Base-by-base conservation (phyloP, 2,797 vertebrate genomes). In the Naso thynnoides region DNA sequence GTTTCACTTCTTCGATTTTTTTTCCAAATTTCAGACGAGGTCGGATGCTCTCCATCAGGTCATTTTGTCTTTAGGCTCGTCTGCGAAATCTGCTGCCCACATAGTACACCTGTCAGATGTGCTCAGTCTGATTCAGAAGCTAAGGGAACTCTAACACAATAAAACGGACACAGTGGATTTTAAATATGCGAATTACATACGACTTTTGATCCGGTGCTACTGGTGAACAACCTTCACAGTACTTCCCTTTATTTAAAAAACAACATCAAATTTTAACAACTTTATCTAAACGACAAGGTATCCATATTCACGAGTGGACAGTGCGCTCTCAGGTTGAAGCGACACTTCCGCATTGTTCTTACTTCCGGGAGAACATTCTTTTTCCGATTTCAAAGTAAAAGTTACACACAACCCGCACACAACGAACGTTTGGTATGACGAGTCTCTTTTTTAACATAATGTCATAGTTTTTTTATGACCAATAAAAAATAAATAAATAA, bases 31-130 rank as follows among this genome's bases (percentile, higher is more conserved):
- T 86, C 14, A 94, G 71, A 23, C 94, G 93, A 33, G 81, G 60
- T 39, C 94, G 88, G 71, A 95, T 82, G 68, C 65, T 88, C 45
- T 95, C 94, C 95, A 95, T 95, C 23, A 61, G 74, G 21, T 27
- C 60, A 82, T 67, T 0, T 9, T 65, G 26, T 44, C 31, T 69
- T 6, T 8, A 2, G n/a, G 16, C 6, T 9, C 7, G n/a, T 29
- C 15, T 24, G 18, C 29, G 31, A 18, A 6, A 6, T 33, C 50
- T 29, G 41, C 18, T n/a, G 60, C 8, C 19, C 13, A 14, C 81
- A 82, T 42, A 60, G 1, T 23, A 48, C 82, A 88, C 45, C 80
- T 85, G 86, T 75, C 63, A 7, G 38, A 45, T 64, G 47, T 48
- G 36, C 19, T 44, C 21, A 69, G 24, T 29, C 26, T 26, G n/a